Base-by-base conservation (phyloP, 2,888 invertebrate genomes). In the Choreutis nemorana region DNA sequence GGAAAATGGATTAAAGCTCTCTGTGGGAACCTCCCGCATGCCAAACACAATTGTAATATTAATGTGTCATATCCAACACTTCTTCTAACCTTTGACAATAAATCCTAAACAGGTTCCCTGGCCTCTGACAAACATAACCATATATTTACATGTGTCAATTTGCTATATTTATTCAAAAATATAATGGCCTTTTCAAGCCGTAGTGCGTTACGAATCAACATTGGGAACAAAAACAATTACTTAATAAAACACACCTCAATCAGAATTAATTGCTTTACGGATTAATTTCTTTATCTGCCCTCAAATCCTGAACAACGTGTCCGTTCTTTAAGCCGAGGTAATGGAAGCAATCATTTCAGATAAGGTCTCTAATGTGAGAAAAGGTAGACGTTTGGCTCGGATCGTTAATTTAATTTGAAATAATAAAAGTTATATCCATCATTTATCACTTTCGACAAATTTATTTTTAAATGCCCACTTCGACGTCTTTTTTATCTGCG, bases 401-500 rank as follows among this genome's bases (percentile, higher is more conserved):
- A 64, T 73, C 72, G 75, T 75, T 77, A 71, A 75, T 77, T 77
- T 75, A 75, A 77, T 77, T 75, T 72, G 71, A 75, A 71, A 73
- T 75, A 77, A 77, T 77, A 75, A 77, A 75, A 73, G 55, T 72
- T 71, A 72, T 75, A 73, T 68, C 63, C 71, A 62, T 70, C 77
- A 71, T 77, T 77, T 77, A 75, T 77, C 75, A 72, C 73, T 70
- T 73, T 72, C 71, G 72, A 79, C 79, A 79, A 79, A 79, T 79
- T 79, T 68, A 72, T 68, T 73, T 78, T 73, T 77, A 77, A 79
- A 75, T 68, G 72, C 64, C 65, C 62, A 65, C 62, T 64, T 60
- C 58, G 63, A 60, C 49, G 64, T 62, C 60, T 62, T 55, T 58
- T 59, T 73, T 71, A 70, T 70, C 70, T 68, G 51, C 59, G 64